Base-by-base conservation (phyloP, 1,140 invertebrate genomes). In the Drosophila parvula region DNA sequence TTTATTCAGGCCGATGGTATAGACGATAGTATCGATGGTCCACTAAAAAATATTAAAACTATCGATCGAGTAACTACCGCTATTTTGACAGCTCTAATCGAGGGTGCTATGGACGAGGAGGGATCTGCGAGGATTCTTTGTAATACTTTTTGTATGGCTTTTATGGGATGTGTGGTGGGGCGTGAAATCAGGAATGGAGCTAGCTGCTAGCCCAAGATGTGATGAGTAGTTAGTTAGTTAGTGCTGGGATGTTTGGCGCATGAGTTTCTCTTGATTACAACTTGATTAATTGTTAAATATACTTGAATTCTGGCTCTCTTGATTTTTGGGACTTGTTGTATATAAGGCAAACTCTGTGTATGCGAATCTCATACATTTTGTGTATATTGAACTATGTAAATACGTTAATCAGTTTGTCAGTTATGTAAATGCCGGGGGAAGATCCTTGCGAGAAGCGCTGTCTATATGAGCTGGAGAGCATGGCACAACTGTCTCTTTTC, bases 311-410 rank as follows among this genome's bases (percentile, higher is more conserved):
- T 38, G 53, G 32, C 47, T 77, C 62, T 74, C 62, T 65, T 38
- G n/a, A n/a, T 56, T n/a, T 61, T 38, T 78, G 51, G 47, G 45
- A 73, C 60, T 64, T 80, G 59, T 86, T 89, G 85, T 89, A 89
- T 89, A 89, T 89, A 89, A 89, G 84, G 84, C 84, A 89, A 89
- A 90, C 83, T 55, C 51, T 88, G 83, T 88, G 83, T 88, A 88
- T 88, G 83, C 83, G 73, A 80, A 74, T 65, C 78, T 68, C 74
- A 81, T 84, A 89, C 85, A 73, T 84, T 74, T 79, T 14, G 14
- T 53, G 32, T 53, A 55, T 55, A 90, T 90, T 79, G 85, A 89
- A 81, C 85, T 90, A 89, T 90, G 83, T 89, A 90, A 88, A 90
- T 89, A 84, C 77, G 78, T 84, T 63, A 53, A 47, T 57, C 69